Base-by-base conservation (phyloP, 2,113 vertebrate species). In the Lasiurus cinereus region DNA sequence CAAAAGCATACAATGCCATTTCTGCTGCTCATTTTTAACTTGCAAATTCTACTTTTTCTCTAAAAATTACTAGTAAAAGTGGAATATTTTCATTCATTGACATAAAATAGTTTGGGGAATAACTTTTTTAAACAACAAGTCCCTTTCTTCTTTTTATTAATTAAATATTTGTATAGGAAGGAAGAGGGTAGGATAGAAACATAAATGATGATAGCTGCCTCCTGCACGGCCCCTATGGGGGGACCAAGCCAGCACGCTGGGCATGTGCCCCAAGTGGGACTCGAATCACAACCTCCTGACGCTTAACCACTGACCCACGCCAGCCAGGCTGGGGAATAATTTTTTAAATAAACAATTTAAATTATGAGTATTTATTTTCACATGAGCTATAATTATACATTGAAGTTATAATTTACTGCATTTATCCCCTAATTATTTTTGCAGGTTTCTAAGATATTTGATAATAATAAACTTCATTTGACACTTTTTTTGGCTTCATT, bases 351-450 rank as follows among this genome's bases (percentile, higher is more conserved):
- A 56, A 48, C 18, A 59, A 54, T 83, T 56, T 87, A 78, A 85
- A 14, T 76, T 79, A 36, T 5, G 5, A 52, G 21, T 27, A 95
- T 46, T 79, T 18, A 88, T 48, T 93, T 87, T 77, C 52, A 73
- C 4, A 39, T 72, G 36, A 74, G 5, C 27, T 10, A 48, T 73
- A 93, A 66, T 19, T 6, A 93, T 22, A 82, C 0, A 64, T 3
- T 43, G 15, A 83, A 46, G 4, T 94, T 33, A 84, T 0, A 39
- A 70, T 64, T 93, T 79, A 90, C 2, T 92, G 18, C 11, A 27
- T 82, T 36, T 94, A 43, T 83, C 76, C 92, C 62, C 54, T 93
- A 27, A 91, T 82, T 72, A 78, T 70, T 69, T 92, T 88, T 85
- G 10, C 5, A 88, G 33, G 46, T 90, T 76, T 19, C 7, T 31